Evolutionary conservation across 2,888 invertebrate species (phyloP).

Genomic region (Ernsta delagoae): DNA sequence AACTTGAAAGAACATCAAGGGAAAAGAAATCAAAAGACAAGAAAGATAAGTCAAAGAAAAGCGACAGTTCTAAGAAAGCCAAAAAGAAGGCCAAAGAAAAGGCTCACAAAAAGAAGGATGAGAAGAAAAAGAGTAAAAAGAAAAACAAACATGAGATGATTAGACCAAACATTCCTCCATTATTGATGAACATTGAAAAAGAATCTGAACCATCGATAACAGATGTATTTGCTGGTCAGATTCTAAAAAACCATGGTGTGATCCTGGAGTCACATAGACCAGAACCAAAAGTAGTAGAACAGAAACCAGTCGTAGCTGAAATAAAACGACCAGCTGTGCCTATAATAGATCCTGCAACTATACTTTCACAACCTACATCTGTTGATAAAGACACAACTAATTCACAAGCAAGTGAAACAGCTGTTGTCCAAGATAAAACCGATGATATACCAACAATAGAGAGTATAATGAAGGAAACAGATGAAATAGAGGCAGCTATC

Average conservation of each 20-base stretch:
- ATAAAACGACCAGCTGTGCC: constrained; percentile 69
- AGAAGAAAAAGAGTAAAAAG: constrained; percentile 74
- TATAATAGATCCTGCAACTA: constrained; percentile 75
- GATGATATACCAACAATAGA: constrained; percentile 49
- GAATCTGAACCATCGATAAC: constrained; percentile 84
- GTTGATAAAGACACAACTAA: constrained; percentile 32
- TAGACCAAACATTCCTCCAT: constrained; percentile 75
- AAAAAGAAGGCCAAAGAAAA: constrained; percentile 75
- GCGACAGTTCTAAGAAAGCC: constrained; percentile 63
- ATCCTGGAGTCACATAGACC: constrained; percentile 58
- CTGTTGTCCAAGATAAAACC: constrained; percentile 22
- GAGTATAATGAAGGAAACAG: constrained; percentile 72
- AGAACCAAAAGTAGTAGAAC: constrained; percentile 57
- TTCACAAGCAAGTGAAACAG: constrained; percentile 10
- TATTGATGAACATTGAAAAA: constrained; percentile 78
- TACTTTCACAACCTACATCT: constrained; percentile 50
- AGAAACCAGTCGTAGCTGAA: constrained; percentile 56
- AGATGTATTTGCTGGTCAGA: constrained; percentile 87
- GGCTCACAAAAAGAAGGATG: constrained; percentile 63
- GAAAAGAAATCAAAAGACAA: constrained; percentile 75
- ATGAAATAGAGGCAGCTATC: constrained; percentile 87
- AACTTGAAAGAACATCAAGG: constrained; percentile 53
- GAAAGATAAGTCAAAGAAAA: constrained; percentile 65
- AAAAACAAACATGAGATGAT: constrained; percentile 75
- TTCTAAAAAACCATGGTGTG: constrained; percentile 81